These are phyloP conservation scores for Abramis brama DNA, from an alignment of 2,113 vertebrate genomes.

Conservation along the genomic window DNA sequence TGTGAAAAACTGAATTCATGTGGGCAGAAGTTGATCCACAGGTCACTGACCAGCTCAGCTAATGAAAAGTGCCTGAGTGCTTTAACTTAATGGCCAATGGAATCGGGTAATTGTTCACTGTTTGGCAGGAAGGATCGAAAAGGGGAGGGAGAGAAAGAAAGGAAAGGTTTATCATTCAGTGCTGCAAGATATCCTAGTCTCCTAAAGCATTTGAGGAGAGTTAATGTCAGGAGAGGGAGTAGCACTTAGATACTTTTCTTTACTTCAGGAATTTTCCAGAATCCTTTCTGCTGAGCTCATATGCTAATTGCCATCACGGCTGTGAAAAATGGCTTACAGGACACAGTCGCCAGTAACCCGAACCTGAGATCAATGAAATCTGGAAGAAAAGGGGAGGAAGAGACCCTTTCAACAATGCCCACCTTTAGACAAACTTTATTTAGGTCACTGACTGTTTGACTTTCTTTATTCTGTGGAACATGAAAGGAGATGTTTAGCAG, in stretches of 20 bases:
- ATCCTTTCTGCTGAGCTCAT: constrained; percentile 42
- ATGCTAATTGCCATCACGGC: constrained; percentile 9
- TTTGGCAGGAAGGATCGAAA: constrained; percentile 26
- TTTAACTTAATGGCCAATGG: constrained; percentile 36
- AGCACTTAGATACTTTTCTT: constrained; percentile 20
- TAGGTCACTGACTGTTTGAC: not conserved
- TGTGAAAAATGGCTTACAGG: constrained; percentile 33
- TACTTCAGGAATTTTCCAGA: constrained; percentile 33
- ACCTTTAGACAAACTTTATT: constrained; percentile 15
- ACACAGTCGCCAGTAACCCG: not conserved
- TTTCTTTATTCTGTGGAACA: not conserved
- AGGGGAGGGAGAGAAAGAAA: constrained; percentile 15
- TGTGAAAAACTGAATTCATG: constrained; percentile 8
- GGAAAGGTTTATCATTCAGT: constrained; percentile 28
- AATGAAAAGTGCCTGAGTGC: constrained; percentile 45
- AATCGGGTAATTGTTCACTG: constrained; percentile 40
- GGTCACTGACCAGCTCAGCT: constrained; percentile 30
- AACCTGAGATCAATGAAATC: not conserved
- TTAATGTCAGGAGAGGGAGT: not conserved
- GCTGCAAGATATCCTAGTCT: constrained; percentile 6
- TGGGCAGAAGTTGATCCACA: constrained; percentile 32
- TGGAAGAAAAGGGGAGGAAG: not conserved
- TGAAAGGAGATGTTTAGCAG: not conserved
- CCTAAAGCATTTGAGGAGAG: not conserved
- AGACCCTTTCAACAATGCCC: not conserved